Evolutionary conservation across 2,797 vertebrate species (phyloP).

Genomic region (Amniataba percoides): DNA sequence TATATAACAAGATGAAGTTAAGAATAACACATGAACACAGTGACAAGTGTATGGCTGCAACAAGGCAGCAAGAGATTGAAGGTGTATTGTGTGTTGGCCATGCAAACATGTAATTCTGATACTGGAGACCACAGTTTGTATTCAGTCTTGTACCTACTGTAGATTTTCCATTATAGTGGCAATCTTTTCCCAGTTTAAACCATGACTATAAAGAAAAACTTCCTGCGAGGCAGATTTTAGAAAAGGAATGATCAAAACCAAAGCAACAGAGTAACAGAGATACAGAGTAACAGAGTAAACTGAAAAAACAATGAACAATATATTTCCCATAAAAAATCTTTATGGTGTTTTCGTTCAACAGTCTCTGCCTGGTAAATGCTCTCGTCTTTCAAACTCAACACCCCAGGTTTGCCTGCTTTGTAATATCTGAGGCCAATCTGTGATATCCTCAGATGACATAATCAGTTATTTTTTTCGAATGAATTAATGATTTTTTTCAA

Average conservation of each 20-base stretch:
- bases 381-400: no score
- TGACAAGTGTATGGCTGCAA: neutral
- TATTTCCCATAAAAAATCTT: no score
- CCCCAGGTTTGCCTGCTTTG: no score
- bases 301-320: no score
- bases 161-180: neutral
- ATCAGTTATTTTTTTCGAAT: no score
- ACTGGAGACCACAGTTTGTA: slow-evolving; percentile 5
- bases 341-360: no score
- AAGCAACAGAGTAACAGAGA: no score
- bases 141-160: neutral
- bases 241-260: no score
- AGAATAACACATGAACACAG: slow-evolving; percentile 1
- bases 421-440: no score
- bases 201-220: neutral
- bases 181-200: neutral
- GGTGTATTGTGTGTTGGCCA: neutral
- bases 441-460: no score
- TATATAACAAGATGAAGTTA: neutral
- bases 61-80: slow-evolving; percentile 8
- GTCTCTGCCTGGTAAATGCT: no score
- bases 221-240: neutral
- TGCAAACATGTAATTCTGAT: slow-evolving; percentile 18
- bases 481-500: neutral
- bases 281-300: no score